phyloP scores from a whole-genome alignment of 2,113 vertebrate genomes.

The Gallinago undulata region DNA sequence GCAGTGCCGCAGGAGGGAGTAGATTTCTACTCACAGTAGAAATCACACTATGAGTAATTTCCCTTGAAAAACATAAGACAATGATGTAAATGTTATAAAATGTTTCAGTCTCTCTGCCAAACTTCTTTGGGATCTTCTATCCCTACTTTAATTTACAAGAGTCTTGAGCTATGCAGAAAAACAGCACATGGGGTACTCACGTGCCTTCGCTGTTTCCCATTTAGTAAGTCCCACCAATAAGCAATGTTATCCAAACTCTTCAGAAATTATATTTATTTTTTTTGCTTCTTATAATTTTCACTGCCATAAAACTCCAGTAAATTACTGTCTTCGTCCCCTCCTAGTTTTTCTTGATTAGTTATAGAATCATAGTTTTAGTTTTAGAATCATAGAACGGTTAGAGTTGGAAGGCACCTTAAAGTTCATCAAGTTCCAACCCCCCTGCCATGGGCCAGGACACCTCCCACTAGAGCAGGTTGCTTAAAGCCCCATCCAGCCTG shows the following conservation, averaged over 20 bases:
- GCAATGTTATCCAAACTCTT: neutral
- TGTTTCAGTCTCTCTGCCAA: conserved; percentile 48
- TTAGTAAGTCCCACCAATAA: neutral
- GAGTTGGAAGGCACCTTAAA: no score
- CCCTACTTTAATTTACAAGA: conserved; percentile 26
- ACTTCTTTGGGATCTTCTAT: conserved; percentile 37
- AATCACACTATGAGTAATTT: conserved; percentile 61
- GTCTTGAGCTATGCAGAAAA: conserved; percentile 24
- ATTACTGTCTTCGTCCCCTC: neutral
- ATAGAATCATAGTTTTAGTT: no score
- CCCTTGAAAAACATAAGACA: conserved; percentile 63
- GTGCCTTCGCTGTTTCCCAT: neutral
- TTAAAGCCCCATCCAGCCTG: no score
- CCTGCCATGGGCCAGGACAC: no score
- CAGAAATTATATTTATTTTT: neutral
- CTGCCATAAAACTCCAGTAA: neutral
- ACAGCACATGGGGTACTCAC: neutral
- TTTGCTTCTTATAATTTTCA: neutral
- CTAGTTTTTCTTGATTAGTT: neutral
- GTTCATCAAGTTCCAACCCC: no score
- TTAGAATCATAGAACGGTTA: no score
- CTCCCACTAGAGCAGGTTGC: no score
- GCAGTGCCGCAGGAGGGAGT: neutral
- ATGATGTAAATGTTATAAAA: conserved; percentile 66
- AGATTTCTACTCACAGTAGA: conserved; percentile 8